These are phyloP conservation scores for Meteorus colon DNA, from an alignment of 2,888 invertebrate species.

Conservation along the genomic window DNA sequence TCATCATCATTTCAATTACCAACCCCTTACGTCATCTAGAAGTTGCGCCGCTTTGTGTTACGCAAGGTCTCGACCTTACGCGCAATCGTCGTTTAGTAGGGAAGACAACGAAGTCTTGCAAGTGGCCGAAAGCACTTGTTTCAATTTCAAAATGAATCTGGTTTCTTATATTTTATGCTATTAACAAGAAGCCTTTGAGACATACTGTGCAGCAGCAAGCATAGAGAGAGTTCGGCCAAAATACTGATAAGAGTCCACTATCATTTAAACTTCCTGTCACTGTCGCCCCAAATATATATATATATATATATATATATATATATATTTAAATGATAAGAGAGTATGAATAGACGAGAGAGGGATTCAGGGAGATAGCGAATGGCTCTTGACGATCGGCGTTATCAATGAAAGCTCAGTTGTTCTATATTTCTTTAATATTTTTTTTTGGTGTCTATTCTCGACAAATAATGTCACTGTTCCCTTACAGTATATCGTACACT, in stretches of 20 bases:
- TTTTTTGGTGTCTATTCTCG: no score
- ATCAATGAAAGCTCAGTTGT: no score
- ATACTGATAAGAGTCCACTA: constrained; percentile 28
- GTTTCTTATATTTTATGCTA: not conserved
- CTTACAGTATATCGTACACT: no score
- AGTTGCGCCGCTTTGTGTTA: constrained; percentile 43
- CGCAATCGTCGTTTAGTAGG: constrained; percentile 40
- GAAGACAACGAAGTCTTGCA: not conserved
- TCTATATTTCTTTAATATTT: no score
- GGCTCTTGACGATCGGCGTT: no score
- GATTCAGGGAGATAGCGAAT: not conserved
- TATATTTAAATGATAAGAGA: not conserved
- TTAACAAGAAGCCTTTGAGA: constrained; percentile 9
- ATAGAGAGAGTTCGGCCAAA: constrained; percentile 29
- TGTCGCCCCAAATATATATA: not conserved
- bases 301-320: not conserved
- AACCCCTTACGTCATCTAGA: constrained; percentile 52
- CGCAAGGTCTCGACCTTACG: constrained; percentile 55
- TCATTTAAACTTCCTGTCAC: constrained; percentile 15
- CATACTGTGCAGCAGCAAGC: constrained; percentile 20
- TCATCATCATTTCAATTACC: constrained; percentile 46
- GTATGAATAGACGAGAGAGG: not conserved
- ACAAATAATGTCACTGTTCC: no score
- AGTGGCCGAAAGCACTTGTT: not conserved
- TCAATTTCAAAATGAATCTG: not conserved